phyloP scores from a whole-genome alignment of 2,888 invertebrate genomes.

The Bembecia ichneumoniformis region DNA sequence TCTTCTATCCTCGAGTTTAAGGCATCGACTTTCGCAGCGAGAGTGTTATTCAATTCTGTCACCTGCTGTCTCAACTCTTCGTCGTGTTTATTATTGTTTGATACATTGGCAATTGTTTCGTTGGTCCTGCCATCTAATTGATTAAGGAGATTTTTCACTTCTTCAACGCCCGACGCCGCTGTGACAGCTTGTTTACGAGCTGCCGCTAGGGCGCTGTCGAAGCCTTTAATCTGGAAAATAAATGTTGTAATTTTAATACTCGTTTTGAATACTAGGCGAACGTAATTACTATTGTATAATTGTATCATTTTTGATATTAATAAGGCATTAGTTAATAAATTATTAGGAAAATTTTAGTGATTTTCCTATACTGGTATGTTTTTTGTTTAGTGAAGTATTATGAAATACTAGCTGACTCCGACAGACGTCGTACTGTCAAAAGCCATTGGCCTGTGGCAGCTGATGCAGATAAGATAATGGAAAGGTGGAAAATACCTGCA shows the following conservation, averaged over 20 bases:
- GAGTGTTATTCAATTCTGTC: slow-evolving; percentile 37
- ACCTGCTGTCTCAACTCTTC: slow-evolving; percentile 39
- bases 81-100: slow-evolving; percentile 30
- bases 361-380: no score
- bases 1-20: slow-evolving; percentile 45
- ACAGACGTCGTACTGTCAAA: no score
- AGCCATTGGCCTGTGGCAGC: no score
- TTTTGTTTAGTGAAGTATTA: no score
- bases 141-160: slow-evolving; percentile 40
- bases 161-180: slow-evolving; percentile 52
- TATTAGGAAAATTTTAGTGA: no score
- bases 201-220: slow-evolving; percentile 48
- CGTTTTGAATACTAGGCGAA: not conserved
- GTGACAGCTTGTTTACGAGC: slow-evolving; percentile 53
- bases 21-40: slow-evolving; percentile 36
- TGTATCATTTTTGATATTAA: not conserved
- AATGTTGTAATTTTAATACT: not conserved
- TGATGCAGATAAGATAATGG: no score
- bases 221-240: slow-evolving; percentile 64
- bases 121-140: slow-evolving; percentile 47
- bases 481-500: no score
- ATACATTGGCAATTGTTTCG: slow-evolving; percentile 51
- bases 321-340: no score
- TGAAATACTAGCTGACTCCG: no score
- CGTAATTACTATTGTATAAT: not conserved